These are phyloP conservation scores for Mugil cephalus DNA, from an alignment of 2,113 vertebrate genomes.

Conservation along the genomic window DNA sequence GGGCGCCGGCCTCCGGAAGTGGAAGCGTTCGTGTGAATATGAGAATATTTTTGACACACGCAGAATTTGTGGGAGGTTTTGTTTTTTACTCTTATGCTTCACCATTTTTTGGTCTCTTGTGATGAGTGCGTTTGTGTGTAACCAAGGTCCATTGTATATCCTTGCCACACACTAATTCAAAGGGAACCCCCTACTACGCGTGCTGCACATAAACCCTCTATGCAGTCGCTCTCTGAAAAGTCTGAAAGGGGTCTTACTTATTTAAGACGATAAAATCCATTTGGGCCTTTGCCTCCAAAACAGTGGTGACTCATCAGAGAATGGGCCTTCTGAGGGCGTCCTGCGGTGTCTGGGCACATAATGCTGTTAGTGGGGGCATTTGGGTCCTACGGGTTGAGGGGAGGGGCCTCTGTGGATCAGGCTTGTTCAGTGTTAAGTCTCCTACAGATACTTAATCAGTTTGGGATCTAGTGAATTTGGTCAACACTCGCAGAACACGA, in stretches of 20 bases:
- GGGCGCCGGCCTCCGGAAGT: constrained; percentile 24
- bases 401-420: no score
- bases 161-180: constrained; percentile 46
- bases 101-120: background rate
- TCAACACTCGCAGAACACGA: no score
- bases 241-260: background rate
- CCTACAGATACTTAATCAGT: no score
- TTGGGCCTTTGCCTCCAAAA: background rate
- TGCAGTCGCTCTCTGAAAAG: background rate
- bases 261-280: background rate
- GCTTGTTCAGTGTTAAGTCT: no score
- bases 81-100: constrained; percentile 7
- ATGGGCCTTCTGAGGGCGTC: no score
- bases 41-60: constrained; percentile 11
- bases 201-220: constrained; percentile 40
- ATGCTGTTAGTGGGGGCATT: no score
- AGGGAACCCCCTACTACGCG: constrained; percentile 39
- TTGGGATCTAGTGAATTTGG: no score
- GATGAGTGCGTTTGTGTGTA: constrained; percentile 19
- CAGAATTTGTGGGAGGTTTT: background rate
- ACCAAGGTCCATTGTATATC: constrained; percentile 19
- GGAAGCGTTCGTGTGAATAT: constrained; percentile 27
- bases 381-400: no score
- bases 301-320: no score
- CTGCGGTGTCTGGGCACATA: no score